Conservation (phyloP, 2,113 vertebrate genomes). For the Brachyhypopomus occidentalis region DNA sequence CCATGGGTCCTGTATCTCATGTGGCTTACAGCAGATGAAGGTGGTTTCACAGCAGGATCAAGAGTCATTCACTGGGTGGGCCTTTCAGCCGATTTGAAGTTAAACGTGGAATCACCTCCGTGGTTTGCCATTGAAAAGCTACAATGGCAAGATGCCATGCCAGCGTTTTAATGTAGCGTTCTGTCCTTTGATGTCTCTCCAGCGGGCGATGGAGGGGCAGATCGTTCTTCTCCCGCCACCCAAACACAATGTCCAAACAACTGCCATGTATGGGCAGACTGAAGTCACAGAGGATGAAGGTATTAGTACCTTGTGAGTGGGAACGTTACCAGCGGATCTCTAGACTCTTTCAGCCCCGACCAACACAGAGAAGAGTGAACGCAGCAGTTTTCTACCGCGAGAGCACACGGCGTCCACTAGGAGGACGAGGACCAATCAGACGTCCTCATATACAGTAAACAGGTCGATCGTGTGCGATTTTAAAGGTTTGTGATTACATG, state of each 20-base stretch:
- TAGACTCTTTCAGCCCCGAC: background rate
- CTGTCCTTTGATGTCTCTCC: background rate
- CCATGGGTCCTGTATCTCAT: background rate
- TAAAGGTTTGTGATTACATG: too few relatives aligned
- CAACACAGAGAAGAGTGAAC: too few relatives aligned
- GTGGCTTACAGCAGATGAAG: background rate
- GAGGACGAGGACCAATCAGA: too few relatives aligned
- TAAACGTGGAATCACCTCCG: too few relatives aligned
- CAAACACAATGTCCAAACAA: slow-evolving; percentile 20
- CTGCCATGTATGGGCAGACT: slow-evolving; percentile 49
- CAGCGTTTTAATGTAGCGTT: slow-evolving; percentile 44
- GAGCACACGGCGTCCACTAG: too few relatives aligned
- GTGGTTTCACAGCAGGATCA: background rate
- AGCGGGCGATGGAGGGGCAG: background rate
- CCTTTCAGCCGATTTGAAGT: too few relatives aligned
- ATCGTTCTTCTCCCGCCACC: background rate
- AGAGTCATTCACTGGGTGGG: background rate
- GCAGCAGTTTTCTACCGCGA: too few relatives aligned
- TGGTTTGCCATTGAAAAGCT: background rate
- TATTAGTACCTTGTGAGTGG: background rate
- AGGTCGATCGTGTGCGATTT: too few relatives aligned
- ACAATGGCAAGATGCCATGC: background rate
- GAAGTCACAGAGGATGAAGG: slow-evolving; percentile 15
- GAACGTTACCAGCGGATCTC: background rate
- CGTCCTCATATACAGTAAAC: too few relatives aligned